These are phyloP conservation scores for Coelinius sp. DNA, from an alignment of 2,888 invertebrate species.

Conservation along the genomic window DNA sequence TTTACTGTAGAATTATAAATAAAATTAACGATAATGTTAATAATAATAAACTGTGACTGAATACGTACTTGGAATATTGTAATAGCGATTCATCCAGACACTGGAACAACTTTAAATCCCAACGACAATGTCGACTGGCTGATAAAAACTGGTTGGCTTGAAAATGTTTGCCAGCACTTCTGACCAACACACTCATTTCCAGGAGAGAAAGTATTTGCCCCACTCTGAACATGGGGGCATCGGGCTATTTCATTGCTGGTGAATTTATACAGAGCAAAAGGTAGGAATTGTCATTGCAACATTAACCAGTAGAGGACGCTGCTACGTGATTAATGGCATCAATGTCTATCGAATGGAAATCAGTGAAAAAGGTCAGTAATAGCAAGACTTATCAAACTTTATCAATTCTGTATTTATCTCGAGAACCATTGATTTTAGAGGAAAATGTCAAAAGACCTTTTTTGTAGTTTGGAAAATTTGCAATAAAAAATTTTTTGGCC, in stretches of 20 bases:
- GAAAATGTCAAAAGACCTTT: too few species aligned
- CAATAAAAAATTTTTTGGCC: too few species aligned
- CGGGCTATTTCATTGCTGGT: slow-evolving; percentile 28
- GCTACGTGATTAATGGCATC: slow-evolving; percentile 39
- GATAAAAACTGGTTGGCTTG: slow-evolving; percentile 66
- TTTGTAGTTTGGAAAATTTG: too few species aligned
- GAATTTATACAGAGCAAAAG: neutral
- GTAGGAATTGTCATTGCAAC: slow-evolving; percentile 9
- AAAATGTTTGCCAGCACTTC: slow-evolving; percentile 49
- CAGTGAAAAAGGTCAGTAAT: neutral
- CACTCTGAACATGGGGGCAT: slow-evolving; percentile 30
- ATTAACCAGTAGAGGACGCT: slow-evolving; percentile 37
- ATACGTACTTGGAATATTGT: slow-evolving; percentile 42
- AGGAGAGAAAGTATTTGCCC: slow-evolving; percentile 40
- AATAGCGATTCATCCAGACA: slow-evolving; percentile 19
- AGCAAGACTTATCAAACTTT: too few species aligned
- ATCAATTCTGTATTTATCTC: too few species aligned
- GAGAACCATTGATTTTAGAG: too few species aligned
- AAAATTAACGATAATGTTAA: neutral
- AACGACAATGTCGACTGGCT: slow-evolving; percentile 49
- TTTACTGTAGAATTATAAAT: neutral
- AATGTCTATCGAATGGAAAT: slow-evolving; percentile 21
- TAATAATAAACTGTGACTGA: neutral
- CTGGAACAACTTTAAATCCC: slow-evolving; percentile 28
- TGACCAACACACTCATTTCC: slow-evolving; percentile 27